A percentile compares a stretch with the other conserved stretches of the same genome.
Conservation (phyloP, 2,113 vertebrate genomes). For the cattle (Bos taurus) region DNA sequence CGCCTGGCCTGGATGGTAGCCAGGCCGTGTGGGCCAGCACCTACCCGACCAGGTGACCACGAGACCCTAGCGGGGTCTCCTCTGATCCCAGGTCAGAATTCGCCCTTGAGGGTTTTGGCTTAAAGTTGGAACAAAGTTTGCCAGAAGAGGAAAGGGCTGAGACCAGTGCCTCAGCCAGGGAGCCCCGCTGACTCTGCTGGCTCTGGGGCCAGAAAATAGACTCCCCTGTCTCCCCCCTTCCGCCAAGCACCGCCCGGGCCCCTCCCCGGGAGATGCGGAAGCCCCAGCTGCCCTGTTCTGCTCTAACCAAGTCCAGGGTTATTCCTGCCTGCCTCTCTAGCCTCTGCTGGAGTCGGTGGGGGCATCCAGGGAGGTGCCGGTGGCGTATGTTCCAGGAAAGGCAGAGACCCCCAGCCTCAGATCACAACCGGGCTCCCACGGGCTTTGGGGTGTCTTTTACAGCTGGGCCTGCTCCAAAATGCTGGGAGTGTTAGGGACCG, state of each 20-base stretch:
- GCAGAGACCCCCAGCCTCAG: neutral
- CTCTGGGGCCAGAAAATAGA: neutral
- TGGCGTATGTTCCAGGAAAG: neutral
- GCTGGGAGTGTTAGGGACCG: neutral
- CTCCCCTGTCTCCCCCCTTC: rapidly evolving
- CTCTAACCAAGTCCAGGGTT: neutral
- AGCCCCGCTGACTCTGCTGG: rapidly evolving
- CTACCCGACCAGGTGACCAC: neutral
- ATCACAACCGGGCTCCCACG: neutral
- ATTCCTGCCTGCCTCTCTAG: neutral
- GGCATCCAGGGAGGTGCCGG: neutral
- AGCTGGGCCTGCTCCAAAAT: neutral
- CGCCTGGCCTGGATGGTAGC: neutral
- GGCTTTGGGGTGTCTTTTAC: neutral
- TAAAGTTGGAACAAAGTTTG: neutral
- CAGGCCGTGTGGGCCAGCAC: rapidly evolving
- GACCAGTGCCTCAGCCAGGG: neutral
- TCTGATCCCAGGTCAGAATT: neutral
- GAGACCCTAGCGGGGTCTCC: neutral
- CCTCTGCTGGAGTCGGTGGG: rapidly evolving
- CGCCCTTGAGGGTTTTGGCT: neutral
- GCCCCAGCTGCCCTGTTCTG: neutral
- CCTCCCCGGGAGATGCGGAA: neutral
- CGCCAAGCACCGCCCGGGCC: neutral
- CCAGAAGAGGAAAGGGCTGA: neutral